Conservation (phyloP, 2,888 invertebrate species). For the Chloroclysta siterata region DNA sequence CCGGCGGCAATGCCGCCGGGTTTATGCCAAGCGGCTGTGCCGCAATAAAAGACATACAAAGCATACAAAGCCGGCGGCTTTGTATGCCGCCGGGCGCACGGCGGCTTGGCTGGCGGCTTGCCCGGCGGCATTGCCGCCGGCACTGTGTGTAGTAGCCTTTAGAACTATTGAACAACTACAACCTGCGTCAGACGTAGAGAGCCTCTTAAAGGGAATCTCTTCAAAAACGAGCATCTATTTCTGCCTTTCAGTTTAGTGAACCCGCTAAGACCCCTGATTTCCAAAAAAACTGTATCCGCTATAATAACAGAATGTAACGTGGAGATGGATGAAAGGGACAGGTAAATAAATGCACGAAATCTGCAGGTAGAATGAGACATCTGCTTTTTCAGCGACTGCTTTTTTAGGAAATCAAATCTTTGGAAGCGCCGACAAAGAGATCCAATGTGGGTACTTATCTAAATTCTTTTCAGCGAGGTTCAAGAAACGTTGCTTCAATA, state of each 20-base stretch:
- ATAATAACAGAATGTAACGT: not conserved
- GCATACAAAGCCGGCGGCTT: too few species aligned
- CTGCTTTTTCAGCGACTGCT: not conserved
- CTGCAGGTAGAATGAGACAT: not conserved
- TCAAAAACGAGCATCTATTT: constrained; percentile 54
- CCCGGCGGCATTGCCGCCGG: too few species aligned
- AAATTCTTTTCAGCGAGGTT: constrained; percentile 33
- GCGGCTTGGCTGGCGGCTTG: too few species aligned
- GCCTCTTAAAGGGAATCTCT: constrained; percentile 29
- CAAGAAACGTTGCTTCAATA: constrained; percentile 28
- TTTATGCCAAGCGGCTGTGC: too few species aligned
- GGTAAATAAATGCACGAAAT: not conserved
- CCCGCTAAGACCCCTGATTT: constrained; percentile 29
- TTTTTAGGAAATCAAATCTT: constrained; percentile 12
- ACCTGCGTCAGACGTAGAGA: constrained; percentile 18
- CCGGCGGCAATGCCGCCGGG: too few species aligned
- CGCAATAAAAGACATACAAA: too few species aligned
- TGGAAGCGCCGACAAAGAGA: constrained; percentile 49
- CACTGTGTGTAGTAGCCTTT: too few species aligned
- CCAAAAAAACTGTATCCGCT: not conserved
- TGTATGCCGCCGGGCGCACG: too few species aligned
- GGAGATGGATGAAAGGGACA: not conserved
- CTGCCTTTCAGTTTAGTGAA: constrained; percentile 62
- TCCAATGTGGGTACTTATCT: constrained; percentile 40
- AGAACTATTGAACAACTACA: constrained; percentile 24